Evolutionary conservation across 2,113 vertebrate genomes (phyloP).

Genomic region (Sphyrna mokarran): DNA sequence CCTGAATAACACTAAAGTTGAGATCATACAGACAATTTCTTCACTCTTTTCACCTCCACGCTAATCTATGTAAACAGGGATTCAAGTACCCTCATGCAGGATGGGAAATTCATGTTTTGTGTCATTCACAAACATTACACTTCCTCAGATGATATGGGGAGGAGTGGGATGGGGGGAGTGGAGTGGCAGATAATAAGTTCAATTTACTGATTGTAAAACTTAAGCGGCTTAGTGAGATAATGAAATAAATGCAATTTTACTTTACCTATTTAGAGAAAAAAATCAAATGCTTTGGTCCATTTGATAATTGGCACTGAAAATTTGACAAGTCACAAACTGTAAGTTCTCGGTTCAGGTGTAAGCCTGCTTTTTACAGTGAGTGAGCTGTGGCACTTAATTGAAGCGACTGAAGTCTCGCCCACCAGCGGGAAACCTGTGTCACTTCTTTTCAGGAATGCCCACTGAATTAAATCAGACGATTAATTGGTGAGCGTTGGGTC

Average conservation of each 20-base stretch:
- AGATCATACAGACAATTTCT: neutral
- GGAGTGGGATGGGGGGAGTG: too few species aligned
- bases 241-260: conserved; percentile 4
- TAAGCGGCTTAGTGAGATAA: conserved; percentile 11
- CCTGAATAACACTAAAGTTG: neutral
- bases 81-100: neutral
- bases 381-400: neutral
- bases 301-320: neutral
- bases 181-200: neutral
- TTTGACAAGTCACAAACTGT: neutral
- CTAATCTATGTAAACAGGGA: neutral
- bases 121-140: neutral
- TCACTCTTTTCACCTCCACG: neutral
- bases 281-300: neutral
- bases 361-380: too few species aligned
- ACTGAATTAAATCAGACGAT: neutral
- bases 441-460: neutral
- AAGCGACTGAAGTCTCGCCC: neutral
- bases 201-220: neutral
- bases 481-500: neutral
- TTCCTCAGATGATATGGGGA: neutral
- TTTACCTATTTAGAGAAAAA: neutral
- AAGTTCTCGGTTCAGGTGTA: too few species aligned
- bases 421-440: neutral
- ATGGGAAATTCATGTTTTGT: neutral